Base-by-base conservation (phyloP, 2,888 invertebrate species). In the Liposcelis brunnea region DNA sequence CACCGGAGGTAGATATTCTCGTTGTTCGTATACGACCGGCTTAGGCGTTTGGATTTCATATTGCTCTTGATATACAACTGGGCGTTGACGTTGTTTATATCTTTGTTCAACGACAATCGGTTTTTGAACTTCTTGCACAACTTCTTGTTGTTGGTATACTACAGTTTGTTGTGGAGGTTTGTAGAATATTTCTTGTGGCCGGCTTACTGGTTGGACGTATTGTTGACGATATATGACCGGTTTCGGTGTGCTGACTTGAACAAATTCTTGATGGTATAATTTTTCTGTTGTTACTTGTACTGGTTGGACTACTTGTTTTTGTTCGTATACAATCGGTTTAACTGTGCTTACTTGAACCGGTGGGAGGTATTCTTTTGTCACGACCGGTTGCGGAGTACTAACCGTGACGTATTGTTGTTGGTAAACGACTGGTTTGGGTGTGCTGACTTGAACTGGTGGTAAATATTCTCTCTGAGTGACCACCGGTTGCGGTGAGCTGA, bases 181-280 rank as follows among this genome's bases (percentile, higher is more conserved):
- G 26, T 26, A 26, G 8, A 26, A 26, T 26, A 26, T 26, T 26
- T 26, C 26, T 26, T 26, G 26, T 26, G 26, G 26, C 8, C 26
- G 4, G 26, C 26, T 26, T 8, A 26, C 26, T 10, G 40, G 40
- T n/a, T 18, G 18, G 12, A 18, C 19, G 21, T 40, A 40, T 7
- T 40, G 12, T 40, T 40, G 40, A 6, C 21, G 40, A 18, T 40
- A 40, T 5, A 43, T 26, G 5, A 42, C 46, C 14, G 46, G 45
- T 16, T 26, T 38, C 10, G 46, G 40, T 18, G 43, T 47, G 10
- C 16, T 40, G 14, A 35, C 35, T 35, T 26, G 26, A 6, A 26
- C 26, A 8, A 26, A 26, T 26, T 26, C 26, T 6, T 26, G 26
- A 6, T 26, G 26, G n/a, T n/a, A n/a, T n/a, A n/a, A n/a, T n/a